These are phyloP conservation scores for Atherix ibis DNA, from an alignment of 2,888 invertebrate genomes.

Conservation along the genomic window DNA sequence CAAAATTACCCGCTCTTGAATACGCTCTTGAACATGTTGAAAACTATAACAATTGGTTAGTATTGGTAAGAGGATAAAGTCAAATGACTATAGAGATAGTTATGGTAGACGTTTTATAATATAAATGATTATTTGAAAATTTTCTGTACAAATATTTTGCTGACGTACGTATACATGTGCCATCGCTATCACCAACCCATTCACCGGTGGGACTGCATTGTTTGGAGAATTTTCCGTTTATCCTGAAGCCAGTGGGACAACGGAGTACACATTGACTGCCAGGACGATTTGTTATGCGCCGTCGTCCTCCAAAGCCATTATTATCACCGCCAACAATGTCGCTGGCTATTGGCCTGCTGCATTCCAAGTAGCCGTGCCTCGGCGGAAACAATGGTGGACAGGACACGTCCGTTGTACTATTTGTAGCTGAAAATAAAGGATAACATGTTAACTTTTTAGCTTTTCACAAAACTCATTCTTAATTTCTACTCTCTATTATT, in stretches of 20 bases:
- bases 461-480: too few relatives aligned
- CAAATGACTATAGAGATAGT: too few relatives aligned
- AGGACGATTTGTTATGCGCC: slow-evolving; percentile 30
- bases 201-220: slow-evolving; percentile 31
- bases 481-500: too few relatives aligned
- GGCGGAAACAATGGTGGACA: slow-evolving; percentile 34
- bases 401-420: slow-evolving; percentile 16
- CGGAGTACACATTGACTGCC: slow-evolving; percentile 35
- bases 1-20: too few relatives aligned
- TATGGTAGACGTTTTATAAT: too few relatives aligned
- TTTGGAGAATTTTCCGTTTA: slow-evolving; percentile 32
- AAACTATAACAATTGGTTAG: too few relatives aligned
- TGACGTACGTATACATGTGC: slow-evolving; percentile 34
- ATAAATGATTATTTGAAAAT: too few relatives aligned
- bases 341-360: slow-evolving; percentile 24
- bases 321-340: slow-evolving; percentile 5
- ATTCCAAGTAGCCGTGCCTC: slow-evolving; percentile 34
- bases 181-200: slow-evolving; percentile 34
- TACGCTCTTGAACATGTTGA: too few relatives aligned
- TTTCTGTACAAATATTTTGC: too few relatives aligned
- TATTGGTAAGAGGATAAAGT: too few relatives aligned
- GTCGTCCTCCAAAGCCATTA: slow-evolving; percentile 17
- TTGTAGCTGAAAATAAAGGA: slow-evolving; percentile 9
- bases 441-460: too few relatives aligned
- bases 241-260: slow-evolving; percentile 27